These are phyloP conservation scores for Eumeta japonica DNA, from an alignment of 1,140 invertebrate species.

Conservation along the genomic window DNA sequence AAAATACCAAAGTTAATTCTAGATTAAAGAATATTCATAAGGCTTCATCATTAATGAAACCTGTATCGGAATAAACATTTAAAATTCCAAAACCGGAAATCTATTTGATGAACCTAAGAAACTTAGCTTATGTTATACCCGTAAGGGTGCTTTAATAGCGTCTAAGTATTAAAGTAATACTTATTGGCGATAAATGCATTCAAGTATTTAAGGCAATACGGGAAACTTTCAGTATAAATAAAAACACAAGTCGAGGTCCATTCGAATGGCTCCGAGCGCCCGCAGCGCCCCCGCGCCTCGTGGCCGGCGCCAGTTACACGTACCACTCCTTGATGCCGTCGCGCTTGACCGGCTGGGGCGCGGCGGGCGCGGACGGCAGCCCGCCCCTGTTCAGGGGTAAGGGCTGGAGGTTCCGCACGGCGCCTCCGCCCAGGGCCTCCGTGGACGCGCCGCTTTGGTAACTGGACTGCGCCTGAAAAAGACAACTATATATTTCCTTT, in stretches of 20 bases:
- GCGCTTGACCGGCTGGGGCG: slow-evolving; percentile 34
- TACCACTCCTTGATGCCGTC: slow-evolving; percentile 53
- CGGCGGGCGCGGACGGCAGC: slow-evolving; percentile 7
- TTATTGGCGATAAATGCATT: slow-evolving; percentile 10
- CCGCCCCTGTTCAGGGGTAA: slow-evolving; percentile 23
- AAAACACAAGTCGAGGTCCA: not conserved
- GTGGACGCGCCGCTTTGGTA: slow-evolving; percentile 33
- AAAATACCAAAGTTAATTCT: too few relatives aligned
- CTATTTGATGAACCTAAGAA: too few relatives aligned
- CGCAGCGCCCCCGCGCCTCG: not conserved
- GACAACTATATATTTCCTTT: slow-evolving; percentile 10
- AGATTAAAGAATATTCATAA: too few relatives aligned
- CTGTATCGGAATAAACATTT: too few relatives aligned
- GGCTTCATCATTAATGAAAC: too few relatives aligned
- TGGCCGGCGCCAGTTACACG: slow-evolving; percentile 19
- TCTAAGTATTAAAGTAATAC: not conserved
- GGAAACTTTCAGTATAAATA: slow-evolving; percentile 6
- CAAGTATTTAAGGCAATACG: slow-evolving; percentile 10
- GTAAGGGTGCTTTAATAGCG: not conserved
- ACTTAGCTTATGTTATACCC: not conserved
- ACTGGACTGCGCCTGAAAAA: slow-evolving; percentile 36
- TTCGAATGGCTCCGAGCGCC: not conserved
- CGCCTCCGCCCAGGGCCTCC: slow-evolving; percentile 21
- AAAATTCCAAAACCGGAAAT: too few relatives aligned
- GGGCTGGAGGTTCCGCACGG: slow-evolving; percentile 28